Evolutionary conservation across 2,113 vertebrate genomes (phyloP).

Genomic region (Argyrosomus japonicus): DNA sequence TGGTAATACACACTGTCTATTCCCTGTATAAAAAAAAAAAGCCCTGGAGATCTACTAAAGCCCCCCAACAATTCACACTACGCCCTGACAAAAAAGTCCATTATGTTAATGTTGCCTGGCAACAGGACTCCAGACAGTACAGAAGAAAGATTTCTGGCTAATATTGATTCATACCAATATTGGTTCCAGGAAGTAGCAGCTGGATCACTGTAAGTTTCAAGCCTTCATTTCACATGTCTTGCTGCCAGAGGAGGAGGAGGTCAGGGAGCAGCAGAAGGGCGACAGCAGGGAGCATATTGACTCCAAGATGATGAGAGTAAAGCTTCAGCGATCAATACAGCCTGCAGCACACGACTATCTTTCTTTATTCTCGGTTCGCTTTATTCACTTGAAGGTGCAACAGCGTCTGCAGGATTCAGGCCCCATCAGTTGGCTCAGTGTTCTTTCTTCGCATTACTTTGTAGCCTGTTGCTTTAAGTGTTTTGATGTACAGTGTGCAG

Average conservation of each 20-base stretch:
- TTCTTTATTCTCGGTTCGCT: slow-evolving; percentile 1
- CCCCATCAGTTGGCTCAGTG: neutral
- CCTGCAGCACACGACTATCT: slow-evolving; percentile 15
- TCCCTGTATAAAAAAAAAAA: neutral
- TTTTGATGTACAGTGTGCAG: neutral
- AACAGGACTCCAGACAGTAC: slow-evolving; percentile 41
- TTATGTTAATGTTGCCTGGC: slow-evolving; percentile 45
- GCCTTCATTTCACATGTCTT: slow-evolving; percentile 3
- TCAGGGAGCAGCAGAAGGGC: slow-evolving; percentile 44
- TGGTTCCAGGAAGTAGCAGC: slow-evolving; percentile 54
- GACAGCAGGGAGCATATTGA: slow-evolving; percentile 33
- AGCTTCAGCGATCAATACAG: slow-evolving; percentile 48
- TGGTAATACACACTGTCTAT: neutral
- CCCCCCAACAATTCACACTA: neutral
- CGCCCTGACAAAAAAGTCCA: slow-evolving; percentile 25
- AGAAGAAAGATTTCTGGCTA: neutral
- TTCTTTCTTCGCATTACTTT: slow-evolving; percentile 18
- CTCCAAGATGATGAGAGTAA: slow-evolving; percentile 31
- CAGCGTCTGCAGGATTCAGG: slow-evolving; percentile 12
- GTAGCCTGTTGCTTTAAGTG: slow-evolving; percentile 37
- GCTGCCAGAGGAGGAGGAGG: slow-evolving; percentile 23
- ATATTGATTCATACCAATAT: slow-evolving; percentile 42
- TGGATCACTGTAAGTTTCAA: slow-evolving; percentile 26
- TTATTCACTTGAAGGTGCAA: slow-evolving; percentile 5
- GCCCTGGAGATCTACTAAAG: slow-evolving; percentile 26